A percentile compares a stretch with the other conserved stretches of the same genome.
phyloP scores from a whole-genome alignment of 2,797 vertebrate species.

The Brachyalestes nurse region DNA sequence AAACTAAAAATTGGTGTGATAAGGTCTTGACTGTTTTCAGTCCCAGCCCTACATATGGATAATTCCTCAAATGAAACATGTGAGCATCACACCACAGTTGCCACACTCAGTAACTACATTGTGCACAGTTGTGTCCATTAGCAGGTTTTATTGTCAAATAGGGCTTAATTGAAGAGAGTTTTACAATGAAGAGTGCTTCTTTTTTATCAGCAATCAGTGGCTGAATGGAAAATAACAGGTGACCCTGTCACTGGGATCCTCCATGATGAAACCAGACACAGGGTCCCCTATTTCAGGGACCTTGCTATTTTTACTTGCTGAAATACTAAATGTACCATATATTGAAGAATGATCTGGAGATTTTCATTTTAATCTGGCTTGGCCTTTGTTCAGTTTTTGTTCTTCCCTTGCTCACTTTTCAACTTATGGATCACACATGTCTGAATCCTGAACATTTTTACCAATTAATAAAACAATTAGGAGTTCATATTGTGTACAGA shows the following conservation, averaged over 20 bases:
- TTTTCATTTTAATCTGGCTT: background rate
- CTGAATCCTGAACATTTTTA: background rate
- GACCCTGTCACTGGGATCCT: background rate
- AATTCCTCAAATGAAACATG: too few species aligned
- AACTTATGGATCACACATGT: background rate
- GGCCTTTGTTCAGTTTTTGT: background rate
- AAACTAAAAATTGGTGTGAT: too few species aligned
- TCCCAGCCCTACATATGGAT: too few species aligned
- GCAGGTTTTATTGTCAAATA: background rate
- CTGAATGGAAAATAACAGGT: background rate
- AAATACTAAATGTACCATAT: background rate
- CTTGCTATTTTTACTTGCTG: constrained; percentile 2
- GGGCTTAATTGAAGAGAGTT: background rate
- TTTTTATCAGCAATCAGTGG: background rate
- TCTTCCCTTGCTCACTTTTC: background rate
- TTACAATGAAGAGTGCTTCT: background rate
- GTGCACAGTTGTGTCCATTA: background rate
- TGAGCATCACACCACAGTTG: too few species aligned
- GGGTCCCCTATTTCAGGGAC: background rate
- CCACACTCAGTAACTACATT: background rate
- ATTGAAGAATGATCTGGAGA: background rate
- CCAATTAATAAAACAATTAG: too few species aligned
- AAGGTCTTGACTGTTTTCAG: too few species aligned
- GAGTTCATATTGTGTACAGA: background rate
- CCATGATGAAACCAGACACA: constrained; percentile 1